These are phyloP conservation scores for Cygnus olor DNA, from an alignment of 2,797 vertebrate genomes.

Conservation along the genomic window DNA sequence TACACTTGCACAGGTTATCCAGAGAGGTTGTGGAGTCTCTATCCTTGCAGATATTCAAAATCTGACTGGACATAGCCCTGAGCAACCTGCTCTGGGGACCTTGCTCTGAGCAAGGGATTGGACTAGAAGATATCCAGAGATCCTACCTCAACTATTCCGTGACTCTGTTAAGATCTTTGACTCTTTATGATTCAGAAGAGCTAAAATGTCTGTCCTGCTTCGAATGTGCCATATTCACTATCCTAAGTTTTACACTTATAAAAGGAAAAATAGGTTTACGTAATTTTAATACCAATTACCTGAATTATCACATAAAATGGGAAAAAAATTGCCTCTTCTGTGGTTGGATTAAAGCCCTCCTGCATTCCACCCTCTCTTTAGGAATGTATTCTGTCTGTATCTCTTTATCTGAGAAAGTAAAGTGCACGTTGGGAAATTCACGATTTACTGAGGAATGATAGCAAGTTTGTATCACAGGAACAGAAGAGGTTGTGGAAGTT, in stretches of 20 bases:
- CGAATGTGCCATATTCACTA: not conserved
- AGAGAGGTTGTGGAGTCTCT: not conserved
- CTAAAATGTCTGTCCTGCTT: not conserved
- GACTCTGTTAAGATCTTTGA: not conserved
- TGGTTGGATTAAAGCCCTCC: not conserved
- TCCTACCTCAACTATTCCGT: not conserved
- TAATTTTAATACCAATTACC: not conserved
- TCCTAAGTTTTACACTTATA: not conserved
- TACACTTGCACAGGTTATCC: not conserved
- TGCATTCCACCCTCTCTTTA: not conserved
- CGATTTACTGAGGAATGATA: not conserved
- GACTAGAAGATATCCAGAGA: not conserved
- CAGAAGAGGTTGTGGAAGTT: not conserved
- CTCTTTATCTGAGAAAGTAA: not conserved
- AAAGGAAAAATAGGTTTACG: not conserved
- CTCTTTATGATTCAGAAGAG: not conserved
- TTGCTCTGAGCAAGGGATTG: not conserved
- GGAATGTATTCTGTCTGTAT: not conserved
- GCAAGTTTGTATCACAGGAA: not conserved
- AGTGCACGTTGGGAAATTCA: not conserved
- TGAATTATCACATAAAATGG: not conserved
- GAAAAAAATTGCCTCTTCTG: not conserved
- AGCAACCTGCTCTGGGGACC: not conserved
- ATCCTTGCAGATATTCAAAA: not conserved
- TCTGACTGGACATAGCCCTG: not conserved